These are phyloP conservation scores for Marcusenius ussheri DNA, from an alignment of 2,113 vertebrate species.

Conservation along the genomic window DNA sequence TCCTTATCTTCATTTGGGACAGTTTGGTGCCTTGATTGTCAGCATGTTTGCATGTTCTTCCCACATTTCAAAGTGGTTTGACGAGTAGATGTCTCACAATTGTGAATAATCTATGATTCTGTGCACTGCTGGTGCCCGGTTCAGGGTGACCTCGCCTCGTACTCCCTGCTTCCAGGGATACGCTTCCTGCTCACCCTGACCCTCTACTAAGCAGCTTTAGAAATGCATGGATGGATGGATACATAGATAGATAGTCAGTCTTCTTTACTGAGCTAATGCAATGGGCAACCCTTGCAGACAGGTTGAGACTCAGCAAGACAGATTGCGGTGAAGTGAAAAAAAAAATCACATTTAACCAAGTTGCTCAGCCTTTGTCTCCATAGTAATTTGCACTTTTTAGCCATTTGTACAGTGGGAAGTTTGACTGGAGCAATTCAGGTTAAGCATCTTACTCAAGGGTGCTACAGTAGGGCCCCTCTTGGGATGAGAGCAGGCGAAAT, in stretches of 20 bases:
- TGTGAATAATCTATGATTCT: not conserved
- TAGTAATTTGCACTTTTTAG: not conserved
- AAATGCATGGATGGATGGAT: not conserved
- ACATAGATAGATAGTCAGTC: not conserved
- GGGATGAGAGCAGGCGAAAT: not conserved
- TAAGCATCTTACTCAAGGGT: not conserved
- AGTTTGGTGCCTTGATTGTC: not conserved
- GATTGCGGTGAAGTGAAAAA: not conserved
- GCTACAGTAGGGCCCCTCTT: not conserved
- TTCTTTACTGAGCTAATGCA: not conserved
- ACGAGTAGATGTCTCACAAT: not conserved
- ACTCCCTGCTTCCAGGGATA: not conserved
- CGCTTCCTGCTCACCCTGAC: not conserved
- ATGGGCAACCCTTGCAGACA: not conserved
- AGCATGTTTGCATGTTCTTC: not conserved
- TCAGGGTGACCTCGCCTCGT: not conserved
- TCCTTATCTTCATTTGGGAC: not conserved
- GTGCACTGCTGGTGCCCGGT: not conserved
- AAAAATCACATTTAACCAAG: not conserved
- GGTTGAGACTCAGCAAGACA: not conserved
- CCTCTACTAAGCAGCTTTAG: not conserved
- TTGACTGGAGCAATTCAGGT: slow-evolving; percentile 7
- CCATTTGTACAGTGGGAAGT: not conserved
- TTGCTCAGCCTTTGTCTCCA: not conserved
- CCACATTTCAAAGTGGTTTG: not conserved